phyloP scores from a whole-genome alignment of 2,113 vertebrate species.

The Eurypyga helias region DNA sequence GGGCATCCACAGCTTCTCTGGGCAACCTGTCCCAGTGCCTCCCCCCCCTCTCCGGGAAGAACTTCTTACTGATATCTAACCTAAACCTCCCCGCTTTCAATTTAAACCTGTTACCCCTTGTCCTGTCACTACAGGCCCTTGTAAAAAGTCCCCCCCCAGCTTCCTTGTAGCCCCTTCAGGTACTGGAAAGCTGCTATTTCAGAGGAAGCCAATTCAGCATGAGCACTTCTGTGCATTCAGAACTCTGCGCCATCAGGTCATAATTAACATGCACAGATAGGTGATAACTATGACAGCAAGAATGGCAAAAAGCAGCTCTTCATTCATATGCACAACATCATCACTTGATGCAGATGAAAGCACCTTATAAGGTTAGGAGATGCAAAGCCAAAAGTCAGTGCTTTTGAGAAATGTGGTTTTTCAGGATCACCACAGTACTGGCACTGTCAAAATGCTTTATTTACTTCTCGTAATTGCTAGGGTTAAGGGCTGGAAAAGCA shows the following conservation, averaged over 20 bases:
- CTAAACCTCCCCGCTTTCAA: too few species aligned
- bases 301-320: background rate
- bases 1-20: too few species aligned
- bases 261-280: background rate
- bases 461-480: background rate
- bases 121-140: too few species aligned
- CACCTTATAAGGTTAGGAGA: background rate
- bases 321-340: background rate
- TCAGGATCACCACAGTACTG: background rate
- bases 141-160: too few species aligned
- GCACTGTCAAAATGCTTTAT: slow-evolving; percentile 7
- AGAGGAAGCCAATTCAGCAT: background rate
- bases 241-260: background rate
- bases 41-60: too few species aligned
- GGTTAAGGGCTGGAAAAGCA: background rate
- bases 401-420: slow-evolving; percentile 17
- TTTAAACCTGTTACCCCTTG: too few species aligned
- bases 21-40: too few species aligned
- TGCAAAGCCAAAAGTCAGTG: background rate
- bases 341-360: background rate
- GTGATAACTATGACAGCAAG: background rate
- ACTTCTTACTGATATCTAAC: too few species aligned
- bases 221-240: background rate
- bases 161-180: too few species aligned
- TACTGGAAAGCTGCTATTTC: background rate